Conservation (phyloP, 2,888 invertebrate species). For the Scaptomyza flava region DNA sequence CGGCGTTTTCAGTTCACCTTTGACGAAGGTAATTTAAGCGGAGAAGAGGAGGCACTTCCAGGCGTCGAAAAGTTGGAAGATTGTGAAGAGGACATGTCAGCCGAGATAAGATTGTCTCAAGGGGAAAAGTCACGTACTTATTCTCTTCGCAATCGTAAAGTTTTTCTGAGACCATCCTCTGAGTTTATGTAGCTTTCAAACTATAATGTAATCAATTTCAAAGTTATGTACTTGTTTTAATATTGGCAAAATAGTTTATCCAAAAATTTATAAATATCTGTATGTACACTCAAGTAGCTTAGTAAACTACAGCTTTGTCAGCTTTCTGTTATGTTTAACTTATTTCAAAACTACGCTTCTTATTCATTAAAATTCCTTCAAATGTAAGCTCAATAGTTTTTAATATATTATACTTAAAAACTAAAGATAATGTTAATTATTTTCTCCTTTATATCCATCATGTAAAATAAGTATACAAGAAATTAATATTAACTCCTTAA, state of each 20-base stretch:
- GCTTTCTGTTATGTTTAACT: not conserved
- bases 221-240: not conserved
- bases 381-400: not conserved
- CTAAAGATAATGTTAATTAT: not conserved
- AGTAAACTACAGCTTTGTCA: not conserved
- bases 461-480: no score
- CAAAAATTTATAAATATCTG: not conserved
- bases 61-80: conserved; percentile 49
- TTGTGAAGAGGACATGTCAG: conserved; percentile 59
- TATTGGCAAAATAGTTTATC: not conserved
- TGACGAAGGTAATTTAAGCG: conserved; percentile 60
- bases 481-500: no score
- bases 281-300: not conserved
- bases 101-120: conserved; percentile 27
- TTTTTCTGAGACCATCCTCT: conserved; percentile 47
- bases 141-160: conserved; percentile 47
- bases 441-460: no score
- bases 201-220: not conserved
- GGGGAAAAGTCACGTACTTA: conserved; percentile 34
- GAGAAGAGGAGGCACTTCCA: conserved; percentile 28
- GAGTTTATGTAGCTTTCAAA: conserved; percentile 31
- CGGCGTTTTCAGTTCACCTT: conserved; percentile 75
- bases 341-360: not conserved
- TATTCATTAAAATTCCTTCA: not conserved
- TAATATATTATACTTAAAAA: not conserved